Conservation (phyloP, 2,797 vertebrate species). For the Sorex maritimensis region DNA sequence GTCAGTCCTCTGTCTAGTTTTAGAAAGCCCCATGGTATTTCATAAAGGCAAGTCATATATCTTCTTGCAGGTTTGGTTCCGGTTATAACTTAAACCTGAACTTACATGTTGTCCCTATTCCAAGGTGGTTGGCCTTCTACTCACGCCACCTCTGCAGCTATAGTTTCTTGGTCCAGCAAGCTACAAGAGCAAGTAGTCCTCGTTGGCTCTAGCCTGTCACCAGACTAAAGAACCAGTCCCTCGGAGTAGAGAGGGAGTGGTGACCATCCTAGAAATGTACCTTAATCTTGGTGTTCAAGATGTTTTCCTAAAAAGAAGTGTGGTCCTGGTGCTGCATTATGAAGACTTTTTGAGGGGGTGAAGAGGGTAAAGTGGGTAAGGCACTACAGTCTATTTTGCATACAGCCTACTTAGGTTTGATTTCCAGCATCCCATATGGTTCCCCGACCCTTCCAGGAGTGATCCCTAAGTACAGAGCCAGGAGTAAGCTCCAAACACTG, state of each 20-base stretch:
- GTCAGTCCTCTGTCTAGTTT: neutral
- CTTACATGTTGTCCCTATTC: neutral
- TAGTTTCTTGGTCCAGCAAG: too few relatives aligned
- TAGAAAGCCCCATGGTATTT: constrained; percentile 46
- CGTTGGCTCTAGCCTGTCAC: neutral
- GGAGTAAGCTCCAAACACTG: too few relatives aligned
- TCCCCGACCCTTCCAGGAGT: too few relatives aligned
- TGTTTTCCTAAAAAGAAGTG: neutral
- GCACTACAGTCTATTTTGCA: too few relatives aligned
- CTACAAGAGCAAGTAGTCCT: neutral
- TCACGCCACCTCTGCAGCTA: too few relatives aligned
- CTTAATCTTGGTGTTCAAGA: neutral
- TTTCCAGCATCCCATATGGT: too few relatives aligned
- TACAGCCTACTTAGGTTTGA: too few relatives aligned
- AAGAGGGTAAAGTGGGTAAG: too few relatives aligned
- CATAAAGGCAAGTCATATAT: neutral
- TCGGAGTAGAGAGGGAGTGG: neutral
- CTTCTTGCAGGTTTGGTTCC: neutral
- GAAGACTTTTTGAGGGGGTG: too few relatives aligned
- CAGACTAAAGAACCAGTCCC: neutral
- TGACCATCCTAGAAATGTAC: constrained; percentile 45
- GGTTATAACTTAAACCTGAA: constrained; percentile 29
- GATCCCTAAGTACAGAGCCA: too few relatives aligned
- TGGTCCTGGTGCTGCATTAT: neutral
- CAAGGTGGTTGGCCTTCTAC: neutral